These are phyloP conservation scores for Cacoxenus indagator DNA, from an alignment of 2,888 invertebrate species.

Conservation along the genomic window DNA sequence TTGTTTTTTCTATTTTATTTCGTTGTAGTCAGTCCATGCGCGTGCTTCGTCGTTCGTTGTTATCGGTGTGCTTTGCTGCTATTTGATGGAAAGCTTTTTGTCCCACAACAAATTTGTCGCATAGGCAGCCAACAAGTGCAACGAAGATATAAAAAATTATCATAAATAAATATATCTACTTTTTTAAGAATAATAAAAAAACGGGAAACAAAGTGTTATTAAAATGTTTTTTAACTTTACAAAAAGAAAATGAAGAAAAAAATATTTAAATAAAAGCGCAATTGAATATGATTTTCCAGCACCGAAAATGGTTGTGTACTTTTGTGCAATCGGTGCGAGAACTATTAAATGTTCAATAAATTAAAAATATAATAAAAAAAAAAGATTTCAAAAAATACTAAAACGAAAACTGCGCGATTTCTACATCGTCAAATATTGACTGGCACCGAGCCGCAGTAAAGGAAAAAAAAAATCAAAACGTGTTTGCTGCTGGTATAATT, in stretches of 20 bases:
- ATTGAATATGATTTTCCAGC: not conserved
- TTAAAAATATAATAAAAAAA: not conserved
- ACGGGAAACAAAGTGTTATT: too few species aligned
- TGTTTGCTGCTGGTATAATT: too few species aligned
- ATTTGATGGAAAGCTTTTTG: too few species aligned
- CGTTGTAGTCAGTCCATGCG: slow-evolving; percentile 37
- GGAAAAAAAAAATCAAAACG: not conserved
- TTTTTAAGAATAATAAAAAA: too few species aligned
- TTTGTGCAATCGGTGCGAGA: not conserved
- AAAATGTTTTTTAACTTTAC: too few species aligned
- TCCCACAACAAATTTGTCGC: too few species aligned
- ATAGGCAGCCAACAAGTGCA: too few species aligned
- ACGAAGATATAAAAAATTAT: too few species aligned
- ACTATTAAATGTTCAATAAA: not conserved
- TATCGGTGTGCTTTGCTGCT: too few species aligned
- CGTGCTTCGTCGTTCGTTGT: slow-evolving; percentile 27
- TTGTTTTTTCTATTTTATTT: slow-evolving; percentile 45
- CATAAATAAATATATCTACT: too few species aligned
- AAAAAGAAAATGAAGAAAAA: not conserved
- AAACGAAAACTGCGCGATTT: not conserved
- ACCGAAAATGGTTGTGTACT: slow-evolving; percentile 1
- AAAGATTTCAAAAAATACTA: not conserved
- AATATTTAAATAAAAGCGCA: not conserved
- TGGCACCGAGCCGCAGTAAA: not conserved
- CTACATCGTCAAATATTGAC: not conserved